These are phyloP conservation scores for Melanocharis versteri DNA, from an alignment of 2,113 vertebrate species.

Conservation along the genomic window DNA sequence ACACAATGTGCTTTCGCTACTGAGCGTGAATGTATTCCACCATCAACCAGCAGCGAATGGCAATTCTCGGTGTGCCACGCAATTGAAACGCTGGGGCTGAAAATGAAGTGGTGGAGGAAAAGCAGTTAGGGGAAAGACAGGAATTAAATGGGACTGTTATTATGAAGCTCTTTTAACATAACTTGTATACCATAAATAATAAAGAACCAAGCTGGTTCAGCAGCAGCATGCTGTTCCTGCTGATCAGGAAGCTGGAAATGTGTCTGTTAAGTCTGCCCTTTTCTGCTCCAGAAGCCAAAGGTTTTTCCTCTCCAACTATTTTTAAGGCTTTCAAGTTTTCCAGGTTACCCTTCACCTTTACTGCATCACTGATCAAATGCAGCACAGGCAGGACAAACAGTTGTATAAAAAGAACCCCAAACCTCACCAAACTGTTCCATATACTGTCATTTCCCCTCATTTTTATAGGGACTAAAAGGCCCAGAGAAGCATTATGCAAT, in stretches of 20 bases:
- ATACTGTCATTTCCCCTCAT: not conserved
- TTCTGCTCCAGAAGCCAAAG: not conserved
- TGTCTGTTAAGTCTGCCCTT: not conserved
- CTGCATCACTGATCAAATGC: not conserved
- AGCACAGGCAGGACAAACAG: not conserved
- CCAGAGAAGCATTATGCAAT: not conserved
- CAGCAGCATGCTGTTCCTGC: not conserved
- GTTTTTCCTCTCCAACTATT: not conserved
- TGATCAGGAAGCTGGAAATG: not conserved
- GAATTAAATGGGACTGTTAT: not conserved
- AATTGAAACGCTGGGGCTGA: not conserved
- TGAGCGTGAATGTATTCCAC: not conserved
- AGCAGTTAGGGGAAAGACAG: not conserved
- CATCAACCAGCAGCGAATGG: not conserved
- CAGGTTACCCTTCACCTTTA: not conserved
- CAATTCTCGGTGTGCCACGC: not conserved
- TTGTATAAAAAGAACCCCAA: not conserved
- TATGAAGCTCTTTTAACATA: not conserved
- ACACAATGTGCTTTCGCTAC: not conserved
- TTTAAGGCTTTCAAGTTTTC: not conserved
- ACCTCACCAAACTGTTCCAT: not conserved
- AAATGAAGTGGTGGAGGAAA: not conserved
- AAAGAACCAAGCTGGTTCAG: not conserved
- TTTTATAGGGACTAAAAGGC: not conserved
- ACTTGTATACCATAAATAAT: not conserved